These are phyloP conservation scores for Ophion slaviceki DNA, from an alignment of 2,888 invertebrate genomes.

Conservation along the genomic window DNA sequence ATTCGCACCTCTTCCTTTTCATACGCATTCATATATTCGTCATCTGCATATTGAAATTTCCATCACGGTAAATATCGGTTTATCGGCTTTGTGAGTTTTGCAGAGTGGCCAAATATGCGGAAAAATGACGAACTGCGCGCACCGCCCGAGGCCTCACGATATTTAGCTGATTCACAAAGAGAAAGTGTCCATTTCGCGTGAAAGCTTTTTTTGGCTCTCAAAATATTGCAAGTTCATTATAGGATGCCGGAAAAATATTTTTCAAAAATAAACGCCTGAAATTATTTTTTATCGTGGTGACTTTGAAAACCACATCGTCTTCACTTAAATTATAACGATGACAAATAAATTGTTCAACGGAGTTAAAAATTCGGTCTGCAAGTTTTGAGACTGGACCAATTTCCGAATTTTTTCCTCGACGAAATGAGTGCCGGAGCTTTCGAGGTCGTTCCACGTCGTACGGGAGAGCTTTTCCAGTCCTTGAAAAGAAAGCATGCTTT, in stretches of 20 bases:
- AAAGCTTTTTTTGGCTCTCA: not conserved
- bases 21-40: slow-evolving; percentile 62
- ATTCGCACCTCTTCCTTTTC: not conserved
- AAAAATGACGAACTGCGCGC: slow-evolving; percentile 21
- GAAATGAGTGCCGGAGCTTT: not conserved
- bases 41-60: slow-evolving; percentile 80
- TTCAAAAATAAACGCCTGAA: not conserved
- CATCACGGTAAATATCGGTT: slow-evolving; percentile 68
- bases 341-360: too few relatives aligned
- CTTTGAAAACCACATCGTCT: too few relatives aligned
- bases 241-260: not conserved
- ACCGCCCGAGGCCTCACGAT: slow-evolving; percentile 6
- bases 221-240: too few relatives aligned
- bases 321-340: too few relatives aligned
- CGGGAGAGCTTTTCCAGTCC: too few relatives aligned
- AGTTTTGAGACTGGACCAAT: not conserved
- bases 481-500: too few relatives aligned
- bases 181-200: not conserved
- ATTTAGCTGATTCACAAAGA: not conserved
- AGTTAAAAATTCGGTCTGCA: too few relatives aligned
- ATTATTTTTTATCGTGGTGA: not conserved
- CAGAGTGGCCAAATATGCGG: slow-evolving; percentile 15
- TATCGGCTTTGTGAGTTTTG: slow-evolving; percentile 54
- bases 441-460: too few relatives aligned
- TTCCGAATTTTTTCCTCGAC: not conserved